Evolutionary conservation across 2,113 vertebrate genomes (phyloP).

Genomic region (Amphiprion percula): DNA sequence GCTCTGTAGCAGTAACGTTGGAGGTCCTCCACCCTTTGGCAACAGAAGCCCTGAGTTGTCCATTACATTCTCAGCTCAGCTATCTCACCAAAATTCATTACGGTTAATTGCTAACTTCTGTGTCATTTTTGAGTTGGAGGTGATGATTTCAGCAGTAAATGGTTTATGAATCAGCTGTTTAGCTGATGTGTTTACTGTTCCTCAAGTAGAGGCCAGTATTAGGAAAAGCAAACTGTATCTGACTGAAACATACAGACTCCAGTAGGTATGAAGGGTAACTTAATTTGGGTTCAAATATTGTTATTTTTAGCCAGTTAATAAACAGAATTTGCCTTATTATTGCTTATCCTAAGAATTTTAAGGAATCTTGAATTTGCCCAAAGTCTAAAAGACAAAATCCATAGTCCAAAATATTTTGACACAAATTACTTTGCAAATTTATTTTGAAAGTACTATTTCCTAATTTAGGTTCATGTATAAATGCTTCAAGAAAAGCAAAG

Average conservation of each 20-base stretch:
- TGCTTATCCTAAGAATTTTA: not conserved
- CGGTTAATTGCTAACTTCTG: not conserved
- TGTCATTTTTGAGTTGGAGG: not conserved
- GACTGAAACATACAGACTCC: conserved; percentile 10
- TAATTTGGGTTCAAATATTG: conserved; percentile 9
- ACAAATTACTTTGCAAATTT: no score
- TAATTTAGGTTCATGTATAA: not conserved
- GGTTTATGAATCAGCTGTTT: not conserved
- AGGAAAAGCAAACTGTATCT: conserved; percentile 2
- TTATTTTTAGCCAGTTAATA: not conserved
- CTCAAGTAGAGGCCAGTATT: not conserved
- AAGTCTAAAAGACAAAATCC: not conserved
- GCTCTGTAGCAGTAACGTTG: not conserved
- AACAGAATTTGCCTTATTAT: not conserved
- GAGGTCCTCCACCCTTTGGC: not conserved
- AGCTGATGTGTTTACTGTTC: not conserved
- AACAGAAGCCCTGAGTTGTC: not conserved
- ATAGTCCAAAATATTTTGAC: not conserved
- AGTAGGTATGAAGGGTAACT: conserved; percentile 2
- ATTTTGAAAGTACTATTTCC: no score
- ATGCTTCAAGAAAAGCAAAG: not conserved
- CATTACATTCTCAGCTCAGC: conserved; percentile 4
- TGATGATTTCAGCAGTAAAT: not conserved
- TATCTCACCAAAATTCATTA: not conserved
- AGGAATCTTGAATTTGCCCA: not conserved